These are phyloP conservation scores for Melipona quadrifasciata DNA, from an alignment of 1,140 invertebrate genomes.

Conservation along the genomic window DNA sequence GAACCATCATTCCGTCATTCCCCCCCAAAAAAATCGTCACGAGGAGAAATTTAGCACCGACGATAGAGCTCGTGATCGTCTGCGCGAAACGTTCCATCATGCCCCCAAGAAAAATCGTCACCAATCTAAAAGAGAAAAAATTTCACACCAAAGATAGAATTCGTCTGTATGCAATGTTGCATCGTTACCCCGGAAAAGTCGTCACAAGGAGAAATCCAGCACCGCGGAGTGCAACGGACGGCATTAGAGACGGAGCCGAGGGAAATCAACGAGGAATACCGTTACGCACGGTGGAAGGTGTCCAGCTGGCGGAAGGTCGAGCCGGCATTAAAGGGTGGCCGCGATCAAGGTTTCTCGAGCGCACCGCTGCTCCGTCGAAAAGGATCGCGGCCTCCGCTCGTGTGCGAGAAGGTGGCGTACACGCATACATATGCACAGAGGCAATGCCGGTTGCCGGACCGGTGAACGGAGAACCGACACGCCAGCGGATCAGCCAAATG, in stretches of 20 bases:
- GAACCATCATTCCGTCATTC: too few species aligned
- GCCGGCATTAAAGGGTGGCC: slow-evolving; percentile 60
- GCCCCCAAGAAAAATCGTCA: too few species aligned
- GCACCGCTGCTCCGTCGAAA: slow-evolving; percentile 37
- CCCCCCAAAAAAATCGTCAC: too few species aligned
- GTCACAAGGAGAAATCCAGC: neutral
- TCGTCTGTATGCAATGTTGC: too few species aligned
- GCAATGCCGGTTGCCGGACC: neutral
- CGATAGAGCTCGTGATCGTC: too few species aligned
- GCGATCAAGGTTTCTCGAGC: slow-evolving; percentile 60
- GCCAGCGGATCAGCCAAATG: slow-evolving; percentile 74
- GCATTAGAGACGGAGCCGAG: neutral
- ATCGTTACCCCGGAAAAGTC: neutral
- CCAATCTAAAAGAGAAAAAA: too few species aligned
- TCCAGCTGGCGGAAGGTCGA: slow-evolving; percentile 62
- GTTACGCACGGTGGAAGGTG: slow-evolving; percentile 56
- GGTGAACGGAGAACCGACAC: slow-evolving; percentile 50
- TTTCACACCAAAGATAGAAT: too few species aligned
- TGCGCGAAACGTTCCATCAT: too few species aligned
- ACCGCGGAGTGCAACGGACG: slow-evolving; percentile 5
- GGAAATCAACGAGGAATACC: slow-evolving; percentile 55
- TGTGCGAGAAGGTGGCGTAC: neutral
- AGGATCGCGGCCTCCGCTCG: slow-evolving; percentile 9
- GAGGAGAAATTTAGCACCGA: too few species aligned
- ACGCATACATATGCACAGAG: neutral